Conservation (phyloP, 2,113 vertebrate species). For the Promerops cafer region DNA sequence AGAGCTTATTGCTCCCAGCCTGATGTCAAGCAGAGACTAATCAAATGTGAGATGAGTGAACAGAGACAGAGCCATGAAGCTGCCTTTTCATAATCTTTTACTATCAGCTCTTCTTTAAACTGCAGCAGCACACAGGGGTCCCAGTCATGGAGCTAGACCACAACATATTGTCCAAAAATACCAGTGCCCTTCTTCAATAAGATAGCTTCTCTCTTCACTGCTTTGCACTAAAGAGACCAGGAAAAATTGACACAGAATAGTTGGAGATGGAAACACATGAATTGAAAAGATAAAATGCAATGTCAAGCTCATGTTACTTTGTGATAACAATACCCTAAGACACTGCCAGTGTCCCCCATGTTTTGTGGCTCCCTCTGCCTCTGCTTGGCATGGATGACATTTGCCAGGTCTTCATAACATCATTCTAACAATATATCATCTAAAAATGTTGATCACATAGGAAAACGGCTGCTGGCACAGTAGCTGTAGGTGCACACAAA, state of each 20-base stretch:
- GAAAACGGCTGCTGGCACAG: neutral
- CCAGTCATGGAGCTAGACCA: neutral
- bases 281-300: neutral
- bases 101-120: neutral
- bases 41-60: constrained; percentile 29
- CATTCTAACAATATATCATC: neutral
- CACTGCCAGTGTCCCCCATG: neutral
- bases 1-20: constrained; percentile 17
- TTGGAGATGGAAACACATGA: neutral
- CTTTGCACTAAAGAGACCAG: neutral
- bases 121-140: neutral
- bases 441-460: neutral
- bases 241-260: neutral
- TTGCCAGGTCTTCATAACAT: neutral
- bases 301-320: neutral
- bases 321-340: neutral
- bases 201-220: neutral
- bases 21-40: constrained; percentile 41
- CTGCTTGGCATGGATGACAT: neutral
- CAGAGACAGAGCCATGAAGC: neutral
- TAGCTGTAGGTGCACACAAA: neutral
- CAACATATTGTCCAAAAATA: neutral
- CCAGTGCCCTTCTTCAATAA: neutral
- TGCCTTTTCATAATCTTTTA: neutral
- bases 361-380: neutral